These are phyloP conservation scores for Grammatotria lemairii DNA, from an alignment of 2,113 vertebrate species.

Conservation along the genomic window DNA sequence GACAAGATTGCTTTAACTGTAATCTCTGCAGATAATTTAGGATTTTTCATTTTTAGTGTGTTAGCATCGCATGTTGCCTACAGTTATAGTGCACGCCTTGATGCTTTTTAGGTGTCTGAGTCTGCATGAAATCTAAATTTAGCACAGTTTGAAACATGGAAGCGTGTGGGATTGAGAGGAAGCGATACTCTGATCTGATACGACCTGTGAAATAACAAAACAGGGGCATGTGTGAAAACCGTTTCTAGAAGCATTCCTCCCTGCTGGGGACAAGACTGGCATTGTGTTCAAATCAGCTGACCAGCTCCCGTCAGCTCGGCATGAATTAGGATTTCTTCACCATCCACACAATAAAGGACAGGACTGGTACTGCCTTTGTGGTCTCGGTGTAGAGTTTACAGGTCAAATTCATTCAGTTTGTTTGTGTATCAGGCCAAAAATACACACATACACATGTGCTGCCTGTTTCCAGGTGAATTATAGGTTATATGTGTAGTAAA, in stretches of 20 bases:
- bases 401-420: not conserved
- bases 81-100: not conserved
- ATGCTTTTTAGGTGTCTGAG: not conserved
- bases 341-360: not conserved
- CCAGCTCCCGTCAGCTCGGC: not conserved
- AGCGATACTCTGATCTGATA: not conserved
- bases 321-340: not conserved
- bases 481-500: not conserved
- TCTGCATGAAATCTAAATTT: not conserved
- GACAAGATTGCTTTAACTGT: not conserved
- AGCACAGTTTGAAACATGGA: not conserved
- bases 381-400: not conserved
- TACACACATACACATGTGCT: rapidly evolving
- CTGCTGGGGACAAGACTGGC: not conserved
- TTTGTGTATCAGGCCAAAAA: not conserved
- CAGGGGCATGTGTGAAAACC: not conserved
- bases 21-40: not conserved
- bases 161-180: not conserved
- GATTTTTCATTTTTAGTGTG: not conserved
- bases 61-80: not conserved
- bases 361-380: not conserved
- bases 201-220: not conserved
- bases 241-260: not conserved
- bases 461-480: not conserved
- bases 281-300: slow-evolving; percentile 5